These are phyloP conservation scores for Typhlichthys eigenmanni DNA, from an alignment of 2,797 vertebrate genomes.

Conservation along the genomic window DNA sequence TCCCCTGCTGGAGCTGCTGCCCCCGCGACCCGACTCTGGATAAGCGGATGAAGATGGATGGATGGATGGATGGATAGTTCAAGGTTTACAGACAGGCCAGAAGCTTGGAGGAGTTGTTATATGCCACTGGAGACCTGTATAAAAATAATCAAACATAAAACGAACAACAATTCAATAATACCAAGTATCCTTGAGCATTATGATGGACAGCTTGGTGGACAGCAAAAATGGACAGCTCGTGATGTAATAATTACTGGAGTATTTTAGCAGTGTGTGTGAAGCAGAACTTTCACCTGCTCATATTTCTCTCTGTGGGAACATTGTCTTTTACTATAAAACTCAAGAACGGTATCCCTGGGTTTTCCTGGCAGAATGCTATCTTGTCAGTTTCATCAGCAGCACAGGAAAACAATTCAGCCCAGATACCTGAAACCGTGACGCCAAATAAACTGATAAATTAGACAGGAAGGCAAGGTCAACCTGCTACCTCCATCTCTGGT, in stretches of 20 bases:
- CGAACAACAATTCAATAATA: not conserved
- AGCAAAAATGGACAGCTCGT: not conserved
- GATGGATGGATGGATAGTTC: too few species aligned
- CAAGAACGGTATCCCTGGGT: too few species aligned
- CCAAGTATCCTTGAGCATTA: too few species aligned
- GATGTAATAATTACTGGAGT: constrained; percentile 9
- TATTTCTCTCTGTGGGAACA: not conserved
- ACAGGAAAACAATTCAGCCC: too few species aligned
- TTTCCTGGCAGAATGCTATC: too few species aligned
- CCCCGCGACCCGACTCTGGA: too few species aligned
- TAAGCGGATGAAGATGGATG: too few species aligned
- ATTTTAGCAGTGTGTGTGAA: not conserved
- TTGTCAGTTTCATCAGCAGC: too few species aligned
- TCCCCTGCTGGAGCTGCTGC: too few species aligned
- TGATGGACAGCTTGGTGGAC: not conserved
- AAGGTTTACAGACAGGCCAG: not conserved
- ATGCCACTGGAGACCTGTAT: constrained; percentile 3
- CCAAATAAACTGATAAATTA: too few species aligned
- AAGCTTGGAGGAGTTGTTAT: not conserved
- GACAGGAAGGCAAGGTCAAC: not conserved
- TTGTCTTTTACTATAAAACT: not conserved
- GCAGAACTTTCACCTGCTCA: too few species aligned
- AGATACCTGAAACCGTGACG: too few species aligned
- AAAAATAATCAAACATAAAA: not conserved
- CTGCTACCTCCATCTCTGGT: not conserved